phyloP scores from a whole-genome alignment of 1,140 invertebrate genomes.

The Drosophila novamexicana region DNA sequence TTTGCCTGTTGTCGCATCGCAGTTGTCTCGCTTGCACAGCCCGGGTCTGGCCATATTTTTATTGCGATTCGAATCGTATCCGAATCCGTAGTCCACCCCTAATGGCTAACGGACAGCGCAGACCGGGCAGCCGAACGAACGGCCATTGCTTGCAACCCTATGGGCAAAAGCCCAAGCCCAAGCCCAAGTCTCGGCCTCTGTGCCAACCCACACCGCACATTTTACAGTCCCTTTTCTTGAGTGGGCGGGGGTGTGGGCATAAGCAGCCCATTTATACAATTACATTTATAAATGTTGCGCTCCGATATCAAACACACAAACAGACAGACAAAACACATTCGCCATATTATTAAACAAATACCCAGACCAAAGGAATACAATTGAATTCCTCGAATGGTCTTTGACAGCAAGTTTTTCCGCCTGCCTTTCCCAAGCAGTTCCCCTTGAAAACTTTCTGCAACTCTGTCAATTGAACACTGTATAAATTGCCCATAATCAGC shows the following conservation, averaged over 20 bases:
- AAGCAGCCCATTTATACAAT: slow-evolving; percentile 66
- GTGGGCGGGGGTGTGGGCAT: slow-evolving; percentile 21
- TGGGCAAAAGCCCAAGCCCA: slow-evolving; percentile 1
- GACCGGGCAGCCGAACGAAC: slow-evolving; percentile 23
- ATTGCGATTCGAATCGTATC: slow-evolving; percentile 54
- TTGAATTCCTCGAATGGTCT: slow-evolving; percentile 40
- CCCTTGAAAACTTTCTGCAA: not conserved
- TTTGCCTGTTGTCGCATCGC: not conserved
- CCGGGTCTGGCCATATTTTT: slow-evolving; percentile 51
- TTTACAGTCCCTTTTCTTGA: slow-evolving; percentile 11
- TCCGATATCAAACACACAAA: slow-evolving; percentile 55
- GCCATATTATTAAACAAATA: slow-evolving; percentile 52
- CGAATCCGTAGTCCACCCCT: slow-evolving; percentile 62
- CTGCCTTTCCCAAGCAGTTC: not conserved
- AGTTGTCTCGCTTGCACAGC: slow-evolving; percentile 21
- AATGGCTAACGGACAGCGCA: slow-evolving; percentile 60
- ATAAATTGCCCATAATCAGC: slow-evolving; percentile 47
- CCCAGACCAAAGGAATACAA: slow-evolving; percentile 27
- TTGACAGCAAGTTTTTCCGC: slow-evolving; percentile 34
- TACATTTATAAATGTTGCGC: slow-evolving; percentile 70
- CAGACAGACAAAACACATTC: slow-evolving; percentile 36
- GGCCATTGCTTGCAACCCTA: slow-evolving; percentile 73
- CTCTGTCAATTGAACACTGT: slow-evolving; percentile 31
- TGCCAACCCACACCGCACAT: slow-evolving; percentile 21
- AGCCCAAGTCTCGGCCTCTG: not conserved